A percentile compares a stretch with the other conserved stretches of the same genome.
phyloP scores from a whole-genome alignment of 2,797 vertebrate species.

The Dendrocincla fuliginosa region DNA sequence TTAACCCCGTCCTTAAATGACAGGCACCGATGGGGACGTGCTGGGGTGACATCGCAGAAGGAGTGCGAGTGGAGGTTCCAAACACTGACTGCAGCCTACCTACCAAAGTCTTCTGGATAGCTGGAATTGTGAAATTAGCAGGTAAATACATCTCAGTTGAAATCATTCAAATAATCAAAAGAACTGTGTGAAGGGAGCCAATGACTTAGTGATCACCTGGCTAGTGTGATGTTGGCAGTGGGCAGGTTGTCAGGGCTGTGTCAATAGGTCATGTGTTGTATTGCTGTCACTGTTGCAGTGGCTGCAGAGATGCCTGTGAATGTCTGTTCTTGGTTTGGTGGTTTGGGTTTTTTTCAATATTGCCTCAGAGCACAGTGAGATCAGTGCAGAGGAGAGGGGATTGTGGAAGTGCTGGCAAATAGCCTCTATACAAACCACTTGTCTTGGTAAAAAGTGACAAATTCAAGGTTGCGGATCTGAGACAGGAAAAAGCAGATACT shows the following conservation, averaged over 20 bases:
- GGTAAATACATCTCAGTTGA: conserved; percentile 72
- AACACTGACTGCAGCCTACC: conserved; percentile 92
- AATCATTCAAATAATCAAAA: neutral
- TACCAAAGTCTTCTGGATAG: conserved; percentile 97
- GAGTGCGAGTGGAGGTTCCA: conserved; percentile 91
- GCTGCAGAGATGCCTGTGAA: neutral
- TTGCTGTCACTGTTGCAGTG: neutral
- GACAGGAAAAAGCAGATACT: neutral
- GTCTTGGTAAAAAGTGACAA: neutral
- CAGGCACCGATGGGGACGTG: conserved; percentile 93
- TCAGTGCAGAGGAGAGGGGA: neutral
- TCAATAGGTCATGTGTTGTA: neutral
- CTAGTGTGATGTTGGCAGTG: neutral
- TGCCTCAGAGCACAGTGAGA: neutral
- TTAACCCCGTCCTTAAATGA: conserved; percentile 6
- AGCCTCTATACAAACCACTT: neutral
- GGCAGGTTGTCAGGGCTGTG: neutral
- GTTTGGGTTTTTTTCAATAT: neutral
- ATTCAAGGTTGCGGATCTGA: neutral
- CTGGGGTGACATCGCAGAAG: conserved; percentile 92
- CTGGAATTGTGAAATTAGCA: conserved; percentile 93
- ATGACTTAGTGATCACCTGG: neutral
- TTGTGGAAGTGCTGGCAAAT: neutral
- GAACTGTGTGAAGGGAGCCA: neutral
- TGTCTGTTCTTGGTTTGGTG: neutral